A percentile compares a stretch with the other conserved stretches of the same genome.
Conservation (phyloP, 1,140 invertebrate genomes). For the Hylaeus volcanicus region DNA sequence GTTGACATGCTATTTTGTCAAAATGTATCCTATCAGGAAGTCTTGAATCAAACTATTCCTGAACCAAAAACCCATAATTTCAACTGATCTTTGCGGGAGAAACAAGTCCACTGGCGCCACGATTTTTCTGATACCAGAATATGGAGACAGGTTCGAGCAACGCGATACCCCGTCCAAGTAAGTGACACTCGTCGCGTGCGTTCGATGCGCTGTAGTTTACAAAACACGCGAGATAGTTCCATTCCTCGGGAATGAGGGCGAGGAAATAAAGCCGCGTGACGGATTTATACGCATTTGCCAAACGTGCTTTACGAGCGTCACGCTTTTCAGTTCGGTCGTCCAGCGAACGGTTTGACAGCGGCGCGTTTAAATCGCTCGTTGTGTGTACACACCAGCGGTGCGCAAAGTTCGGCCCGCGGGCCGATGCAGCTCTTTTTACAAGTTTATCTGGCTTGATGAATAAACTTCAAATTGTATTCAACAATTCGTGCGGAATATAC, state of each 20-base stretch:
- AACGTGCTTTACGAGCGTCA: not conserved
- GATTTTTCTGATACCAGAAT: not conserved
- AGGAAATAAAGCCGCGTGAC: not conserved
- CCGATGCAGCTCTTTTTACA: no score
- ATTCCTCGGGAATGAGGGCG: not conserved
- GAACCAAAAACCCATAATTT: not conserved
- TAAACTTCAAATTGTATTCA: no score
- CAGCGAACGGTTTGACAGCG: not conserved
- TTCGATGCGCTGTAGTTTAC: not conserved
- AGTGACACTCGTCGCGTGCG: constrained; percentile 3
- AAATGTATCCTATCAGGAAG: no score
- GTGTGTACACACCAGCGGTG: not conserved
- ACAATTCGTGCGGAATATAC: no score
- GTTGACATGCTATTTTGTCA: no score
- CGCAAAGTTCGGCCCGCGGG: no score
- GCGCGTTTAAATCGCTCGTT: not conserved
- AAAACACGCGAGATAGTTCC: constrained; percentile 10
- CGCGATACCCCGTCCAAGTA: not conserved
- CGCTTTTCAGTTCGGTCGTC: not conserved
- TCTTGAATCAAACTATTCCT: no score
- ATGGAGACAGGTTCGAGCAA: not conserved
- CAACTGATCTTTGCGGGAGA: not conserved
- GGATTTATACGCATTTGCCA: constrained; percentile 1
- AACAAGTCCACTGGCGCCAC: not conserved
- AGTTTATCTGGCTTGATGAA: no score